These are phyloP conservation scores for Dione vanillae DNA, from an alignment of 2,888 invertebrate species.

Conservation along the genomic window DNA sequence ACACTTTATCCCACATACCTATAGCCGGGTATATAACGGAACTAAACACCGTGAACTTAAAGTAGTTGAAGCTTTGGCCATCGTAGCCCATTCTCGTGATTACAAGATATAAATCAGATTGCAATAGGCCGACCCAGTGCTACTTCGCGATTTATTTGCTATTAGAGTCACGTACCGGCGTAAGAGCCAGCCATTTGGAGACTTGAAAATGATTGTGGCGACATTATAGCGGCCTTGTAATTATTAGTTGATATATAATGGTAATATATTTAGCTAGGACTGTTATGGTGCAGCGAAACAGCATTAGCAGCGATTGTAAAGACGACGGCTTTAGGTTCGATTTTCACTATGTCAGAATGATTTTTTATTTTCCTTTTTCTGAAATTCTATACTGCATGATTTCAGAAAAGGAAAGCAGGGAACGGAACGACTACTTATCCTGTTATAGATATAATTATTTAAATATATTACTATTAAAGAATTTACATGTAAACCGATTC, in stretches of 20 bases:
- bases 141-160: slow-evolving; percentile 71
- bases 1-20: not conserved
- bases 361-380: too few species aligned
- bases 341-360: too few species aligned
- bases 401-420: too few species aligned
- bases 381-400: too few species aligned
- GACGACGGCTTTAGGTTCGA: too few species aligned
- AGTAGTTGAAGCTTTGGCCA: slow-evolving; percentile 21
- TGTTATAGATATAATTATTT: too few species aligned
- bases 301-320: too few species aligned
- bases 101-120: slow-evolving; percentile 53
- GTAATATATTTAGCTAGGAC: not conserved
- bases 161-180: slow-evolving; percentile 74
- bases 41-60: not conserved
- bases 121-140: slow-evolving; percentile 62
- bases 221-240: slow-evolving; percentile 68
- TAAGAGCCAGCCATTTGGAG: slow-evolving; percentile 71
- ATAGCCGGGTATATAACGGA: not conserved
- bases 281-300: too few species aligned
- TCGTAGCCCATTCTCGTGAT: slow-evolving; percentile 48
- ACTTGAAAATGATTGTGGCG: slow-evolving; percentile 65
- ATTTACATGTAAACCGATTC: too few species aligned
- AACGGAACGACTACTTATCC: too few species aligned
- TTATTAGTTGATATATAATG: slow-evolving; percentile 54
- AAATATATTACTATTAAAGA: too few species aligned